These are phyloP conservation scores for Perithous albicinctus DNA, from an alignment of 2,888 invertebrate species.

Conservation along the genomic window DNA sequence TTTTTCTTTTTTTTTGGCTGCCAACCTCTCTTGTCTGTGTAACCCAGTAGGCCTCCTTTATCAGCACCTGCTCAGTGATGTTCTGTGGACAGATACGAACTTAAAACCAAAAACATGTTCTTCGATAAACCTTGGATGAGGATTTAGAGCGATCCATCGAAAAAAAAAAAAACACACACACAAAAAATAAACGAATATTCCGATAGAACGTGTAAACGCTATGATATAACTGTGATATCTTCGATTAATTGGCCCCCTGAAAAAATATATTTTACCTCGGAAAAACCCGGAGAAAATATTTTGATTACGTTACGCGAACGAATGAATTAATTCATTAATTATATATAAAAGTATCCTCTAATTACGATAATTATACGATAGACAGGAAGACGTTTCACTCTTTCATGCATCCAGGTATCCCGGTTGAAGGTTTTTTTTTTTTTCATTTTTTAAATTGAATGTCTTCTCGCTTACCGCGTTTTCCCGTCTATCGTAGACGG, in stretches of 20 bases:
- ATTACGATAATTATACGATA: conserved; percentile 14
- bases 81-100: conserved; percentile 92
- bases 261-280: conserved; percentile 12
- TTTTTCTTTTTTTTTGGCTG: conserved; percentile 83
- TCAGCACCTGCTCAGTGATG: conserved; percentile 97
- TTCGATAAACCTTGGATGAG: conserved; percentile 60
- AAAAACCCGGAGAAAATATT: conserved; percentile 8
- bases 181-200: too few relatives aligned
- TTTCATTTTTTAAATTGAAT: neutral
- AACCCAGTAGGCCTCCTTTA: conserved; percentile 97
- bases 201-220: neutral
- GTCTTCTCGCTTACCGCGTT: conserved; percentile 89
- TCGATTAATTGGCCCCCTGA: conserved; percentile 22
- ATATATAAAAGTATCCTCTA: conserved; percentile 20
- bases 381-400: conserved; percentile 25
- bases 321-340: conserved; percentile 1
- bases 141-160: conserved; percentile 22
- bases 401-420: conserved; percentile 49
- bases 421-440: conserved; percentile 10
- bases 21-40: conserved; percentile 97
- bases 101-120: conserved; percentile 75
- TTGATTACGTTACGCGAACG: conserved; percentile 27
- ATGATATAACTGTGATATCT: conserved; percentile 5
- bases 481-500: conserved; percentile 95
- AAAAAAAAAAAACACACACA: neutral